A percentile compares a stretch with the other conserved stretches of the same genome.
Evolutionary conservation across 2,797 vertebrate species (phyloP).

Genomic region (Artibeus lituratus): DNA sequence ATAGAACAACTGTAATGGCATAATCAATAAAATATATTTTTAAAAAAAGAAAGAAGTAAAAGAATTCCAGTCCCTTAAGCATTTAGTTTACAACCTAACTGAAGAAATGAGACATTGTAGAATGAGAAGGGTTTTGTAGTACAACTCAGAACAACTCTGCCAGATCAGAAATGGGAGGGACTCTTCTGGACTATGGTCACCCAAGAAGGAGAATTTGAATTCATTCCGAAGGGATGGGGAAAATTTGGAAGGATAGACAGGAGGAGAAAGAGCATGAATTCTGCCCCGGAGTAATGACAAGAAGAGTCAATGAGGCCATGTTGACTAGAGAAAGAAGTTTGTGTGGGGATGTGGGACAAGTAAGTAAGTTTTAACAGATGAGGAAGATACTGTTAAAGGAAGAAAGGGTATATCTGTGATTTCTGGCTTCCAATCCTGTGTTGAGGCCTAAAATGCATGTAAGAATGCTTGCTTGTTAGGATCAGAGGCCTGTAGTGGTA

Average conservation of each 20-base stretch:
- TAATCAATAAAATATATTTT: too few relatives aligned
- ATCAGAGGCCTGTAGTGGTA: not conserved
- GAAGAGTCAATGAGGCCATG: not conserved
- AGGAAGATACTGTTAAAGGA: not conserved
- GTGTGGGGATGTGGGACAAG: not conserved
- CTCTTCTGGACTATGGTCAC: not conserved
- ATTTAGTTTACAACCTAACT: not conserved
- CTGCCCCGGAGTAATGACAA: not conserved
- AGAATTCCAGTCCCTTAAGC: not conserved
- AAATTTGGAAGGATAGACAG: not conserved
- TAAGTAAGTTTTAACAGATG: not conserved
- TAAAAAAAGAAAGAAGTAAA: not conserved
- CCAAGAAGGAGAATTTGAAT: not conserved
- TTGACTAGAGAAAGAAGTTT: not conserved
- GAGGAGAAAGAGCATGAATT: not conserved
- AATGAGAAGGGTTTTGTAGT: not conserved
- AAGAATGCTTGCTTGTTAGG: not conserved
- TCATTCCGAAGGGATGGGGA: not conserved
- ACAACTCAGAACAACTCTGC: not conserved
- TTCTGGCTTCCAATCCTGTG: not conserved
- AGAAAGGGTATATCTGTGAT: not conserved
- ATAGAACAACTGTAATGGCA: too few relatives aligned
- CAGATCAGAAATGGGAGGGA: not conserved
- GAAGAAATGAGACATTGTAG: not conserved
- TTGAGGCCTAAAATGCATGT: not conserved